Evolutionary conservation across 2,113 vertebrate genomes (phyloP).

Genomic region (Protomyctophum bolini): DNA sequence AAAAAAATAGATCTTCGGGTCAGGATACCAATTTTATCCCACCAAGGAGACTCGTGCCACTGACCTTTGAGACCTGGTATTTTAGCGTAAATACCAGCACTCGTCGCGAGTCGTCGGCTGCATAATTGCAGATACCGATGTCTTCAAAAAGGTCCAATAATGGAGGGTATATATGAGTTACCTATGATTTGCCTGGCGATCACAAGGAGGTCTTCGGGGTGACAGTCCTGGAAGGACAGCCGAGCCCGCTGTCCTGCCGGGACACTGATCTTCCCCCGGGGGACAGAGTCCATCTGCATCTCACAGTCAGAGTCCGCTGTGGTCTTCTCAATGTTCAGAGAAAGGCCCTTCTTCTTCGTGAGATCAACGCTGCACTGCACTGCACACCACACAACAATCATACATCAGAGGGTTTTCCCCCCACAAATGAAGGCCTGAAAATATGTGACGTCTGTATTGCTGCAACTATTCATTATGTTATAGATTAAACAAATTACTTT

Average conservation of each 20-base stretch:
- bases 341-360: conserved; percentile 58
- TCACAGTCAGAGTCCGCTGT: conserved; percentile 66
- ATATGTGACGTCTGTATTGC: too few relatives aligned
- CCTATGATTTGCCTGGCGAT: conserved; percentile 80
- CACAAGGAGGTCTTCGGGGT: conserved; percentile 75
- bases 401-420: too few relatives aligned
- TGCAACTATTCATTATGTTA: too few relatives aligned
- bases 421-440: too few relatives aligned
- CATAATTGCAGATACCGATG: background rate
- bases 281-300: conserved; percentile 78
- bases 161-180: conserved; percentile 52
- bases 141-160: background rate
- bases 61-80: too few relatives aligned
- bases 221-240: conserved; percentile 82
- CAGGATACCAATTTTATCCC: too few relatives aligned
- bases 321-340: conserved; percentile 73
- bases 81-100: background rate
- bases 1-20: too few relatives aligned
- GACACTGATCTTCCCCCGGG: conserved; percentile 71
- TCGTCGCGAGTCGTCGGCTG: too few relatives aligned
- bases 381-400: conserved; percentile 15
- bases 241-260: conserved; percentile 54
- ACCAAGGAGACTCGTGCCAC: too few relatives aligned
- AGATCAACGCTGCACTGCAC: conserved; percentile 73
- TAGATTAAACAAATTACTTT: too few relatives aligned